Conservation (phyloP, 2,888 invertebrate species). For the Nomada ruficornis region DNA sequence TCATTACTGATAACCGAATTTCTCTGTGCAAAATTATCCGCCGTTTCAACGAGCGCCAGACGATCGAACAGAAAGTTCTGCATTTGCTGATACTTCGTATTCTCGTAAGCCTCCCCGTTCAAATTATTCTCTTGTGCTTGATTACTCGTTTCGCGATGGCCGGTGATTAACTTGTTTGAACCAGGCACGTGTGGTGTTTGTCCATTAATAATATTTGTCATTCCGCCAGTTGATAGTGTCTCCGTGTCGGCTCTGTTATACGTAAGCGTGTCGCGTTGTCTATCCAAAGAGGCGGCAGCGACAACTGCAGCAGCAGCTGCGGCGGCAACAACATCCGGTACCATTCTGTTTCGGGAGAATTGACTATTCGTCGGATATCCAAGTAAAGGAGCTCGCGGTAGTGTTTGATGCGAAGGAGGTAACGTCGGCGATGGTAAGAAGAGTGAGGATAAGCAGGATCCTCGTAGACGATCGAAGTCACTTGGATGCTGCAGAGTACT, state of each 20-base stretch:
- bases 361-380: conserved; percentile 52
- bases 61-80: conserved; percentile 61
- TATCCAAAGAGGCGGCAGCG: conserved; percentile 67
- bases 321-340: conserved; percentile 72
- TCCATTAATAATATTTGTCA: conserved; percentile 29
- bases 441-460: conserved; percentile 45
- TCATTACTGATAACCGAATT: conserved; percentile 18
- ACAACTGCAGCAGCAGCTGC: conserved; percentile 72
- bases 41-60: conserved; percentile 39
- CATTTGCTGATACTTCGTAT: conserved; percentile 44
- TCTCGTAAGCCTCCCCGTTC: conserved; percentile 40
- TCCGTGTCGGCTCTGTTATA: conserved; percentile 44
- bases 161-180: not conserved
- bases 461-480: conserved; percentile 50
- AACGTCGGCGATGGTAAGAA: conserved; percentile 46
- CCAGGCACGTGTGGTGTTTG: conserved; percentile 6
- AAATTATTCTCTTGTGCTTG: conserved; percentile 18
- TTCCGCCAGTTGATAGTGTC: conserved; percentile 13
- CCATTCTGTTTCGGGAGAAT: conserved; percentile 58
- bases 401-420: conserved; percentile 40
- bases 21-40: conserved; percentile 45
- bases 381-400: conserved; percentile 31
- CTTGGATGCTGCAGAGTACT: conserved; percentile 44
- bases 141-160: not conserved
- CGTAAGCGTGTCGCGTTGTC: conserved; percentile 55